These are phyloP conservation scores for Hydrozoanthus tunicans DNA, from an alignment of 64 coral and sea anemone species.

Conservation along the genomic window DNA sequence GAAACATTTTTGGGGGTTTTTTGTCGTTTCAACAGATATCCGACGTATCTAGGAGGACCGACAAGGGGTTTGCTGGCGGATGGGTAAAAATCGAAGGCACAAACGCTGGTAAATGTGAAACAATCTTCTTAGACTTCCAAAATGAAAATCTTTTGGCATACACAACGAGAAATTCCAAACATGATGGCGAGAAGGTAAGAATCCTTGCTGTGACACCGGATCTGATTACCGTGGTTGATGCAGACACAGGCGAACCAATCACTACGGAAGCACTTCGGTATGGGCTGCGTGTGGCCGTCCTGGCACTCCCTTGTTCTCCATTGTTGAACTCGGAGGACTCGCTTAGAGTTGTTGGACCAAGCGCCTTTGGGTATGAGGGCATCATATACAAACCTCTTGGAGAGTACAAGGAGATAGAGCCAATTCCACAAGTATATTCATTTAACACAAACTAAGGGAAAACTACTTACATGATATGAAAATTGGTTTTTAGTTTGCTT, in stretches of 20 bases:
- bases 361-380: conserved; percentile 77
- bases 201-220: conserved; percentile 79
- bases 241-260: conserved; percentile 85
- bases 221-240: conserved; percentile 84
- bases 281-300: conserved; percentile 84
- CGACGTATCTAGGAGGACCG: conserved; percentile 65
- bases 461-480: too few relatives aligned
- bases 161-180: neutral
- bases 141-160: conserved; percentile 89
- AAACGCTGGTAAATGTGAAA: neutral
- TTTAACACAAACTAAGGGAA: too few relatives aligned
- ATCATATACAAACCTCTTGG: conserved; percentile 72
- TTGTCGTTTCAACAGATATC: conserved; percentile 50
- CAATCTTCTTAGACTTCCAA: conserved; percentile 70
- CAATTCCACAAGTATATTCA: conserved; percentile 51
- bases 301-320: conserved; percentile 67
- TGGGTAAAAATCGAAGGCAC: conserved; percentile 68
- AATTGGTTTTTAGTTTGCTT: too few relatives aligned
- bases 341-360: conserved; percentile 70
- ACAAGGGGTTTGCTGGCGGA: conserved; percentile 71
- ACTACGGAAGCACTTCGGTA: conserved; percentile 90
- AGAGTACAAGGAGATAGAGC: conserved; percentile 60
- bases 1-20: neutral
- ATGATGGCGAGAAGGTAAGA: conserved; percentile 51
- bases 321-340: conserved; percentile 59